phyloP scores from a whole-genome alignment of 2,888 invertebrate species.

The Mylabris sibirica region DNA sequence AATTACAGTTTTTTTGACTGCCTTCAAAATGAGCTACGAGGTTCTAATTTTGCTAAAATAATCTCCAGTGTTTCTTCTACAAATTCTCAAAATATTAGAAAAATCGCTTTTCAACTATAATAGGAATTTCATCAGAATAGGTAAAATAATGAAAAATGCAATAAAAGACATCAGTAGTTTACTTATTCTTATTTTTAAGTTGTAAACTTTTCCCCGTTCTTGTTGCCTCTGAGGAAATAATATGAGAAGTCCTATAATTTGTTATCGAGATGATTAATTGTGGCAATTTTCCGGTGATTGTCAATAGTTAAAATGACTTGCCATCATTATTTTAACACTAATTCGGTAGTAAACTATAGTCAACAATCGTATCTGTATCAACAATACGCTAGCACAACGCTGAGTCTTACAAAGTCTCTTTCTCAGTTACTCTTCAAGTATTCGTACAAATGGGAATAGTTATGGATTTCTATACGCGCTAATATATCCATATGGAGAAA shows the following conservation, averaged over 20 bases:
- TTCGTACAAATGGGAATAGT: conserved; percentile 38
- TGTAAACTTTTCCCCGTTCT: too few species aligned
- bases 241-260: conserved; percentile 52
- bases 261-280: conserved; percentile 51
- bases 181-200: too few species aligned
- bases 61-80: too few species aligned
- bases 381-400: conserved; percentile 32
- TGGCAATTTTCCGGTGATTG: conserved; percentile 49
- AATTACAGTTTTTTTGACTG: too few species aligned
- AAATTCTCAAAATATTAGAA: too few species aligned
- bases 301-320: conserved; percentile 25
- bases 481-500: conserved; percentile 45
- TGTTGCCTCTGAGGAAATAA: too few species aligned
- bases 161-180: too few species aligned
- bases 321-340: not conserved
- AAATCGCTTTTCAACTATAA: too few species aligned
- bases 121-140: too few species aligned
- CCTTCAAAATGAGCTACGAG: too few species aligned
- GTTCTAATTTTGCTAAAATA: too few species aligned
- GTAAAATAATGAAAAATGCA: too few species aligned
- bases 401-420: conserved; percentile 24
- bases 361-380: conserved; percentile 37
- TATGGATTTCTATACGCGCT: conserved; percentile 39
- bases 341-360: conserved; percentile 13
- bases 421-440: conserved; percentile 41